Evolutionary conservation across 2,888 invertebrate genomes (phyloP).

Genomic region (Phymatocera aterrima): DNA sequence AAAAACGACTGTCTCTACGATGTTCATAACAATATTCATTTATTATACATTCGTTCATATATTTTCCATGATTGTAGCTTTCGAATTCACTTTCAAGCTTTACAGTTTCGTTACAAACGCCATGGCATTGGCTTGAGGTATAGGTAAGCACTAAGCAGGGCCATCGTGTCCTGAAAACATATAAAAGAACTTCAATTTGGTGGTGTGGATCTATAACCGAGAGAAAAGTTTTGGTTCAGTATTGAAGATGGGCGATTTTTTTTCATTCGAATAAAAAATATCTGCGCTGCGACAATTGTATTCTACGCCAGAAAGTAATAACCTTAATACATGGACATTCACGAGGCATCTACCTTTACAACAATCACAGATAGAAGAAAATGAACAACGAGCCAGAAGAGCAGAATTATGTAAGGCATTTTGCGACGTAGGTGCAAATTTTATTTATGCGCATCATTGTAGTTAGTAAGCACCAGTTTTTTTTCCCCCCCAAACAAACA

Average conservation of each 20-base stretch:
- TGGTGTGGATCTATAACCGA: too few relatives aligned
- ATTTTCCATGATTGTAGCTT: not conserved
- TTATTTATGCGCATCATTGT: not conserved
- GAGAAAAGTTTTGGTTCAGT: not conserved
- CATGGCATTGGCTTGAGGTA: not conserved
- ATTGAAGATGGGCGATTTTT: not conserved
- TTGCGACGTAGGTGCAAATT: not conserved
- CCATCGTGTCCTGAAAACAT: conserved; percentile 17
- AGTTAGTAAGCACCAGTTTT: too few relatives aligned
- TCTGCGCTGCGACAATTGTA: not conserved
- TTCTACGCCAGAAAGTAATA: not conserved
- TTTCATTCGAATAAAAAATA: too few relatives aligned
- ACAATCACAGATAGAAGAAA: not conserved
- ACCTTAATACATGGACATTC: not conserved
- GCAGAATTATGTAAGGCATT: not conserved
- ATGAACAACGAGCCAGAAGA: not conserved
- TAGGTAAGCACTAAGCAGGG: not conserved
- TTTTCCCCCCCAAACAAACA: too few relatives aligned
- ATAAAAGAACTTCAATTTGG: too few relatives aligned
- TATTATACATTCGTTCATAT: conserved; percentile 40
- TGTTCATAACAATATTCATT: conserved; percentile 62
- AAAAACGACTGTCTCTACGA: conserved; percentile 51
- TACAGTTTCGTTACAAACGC: not conserved
- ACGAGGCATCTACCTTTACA: not conserved
- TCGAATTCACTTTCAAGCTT: not conserved